Evolutionary conservation across 2,113 vertebrate genomes (phyloP).

Genomic region (Bombycilla garrulus): DNA sequence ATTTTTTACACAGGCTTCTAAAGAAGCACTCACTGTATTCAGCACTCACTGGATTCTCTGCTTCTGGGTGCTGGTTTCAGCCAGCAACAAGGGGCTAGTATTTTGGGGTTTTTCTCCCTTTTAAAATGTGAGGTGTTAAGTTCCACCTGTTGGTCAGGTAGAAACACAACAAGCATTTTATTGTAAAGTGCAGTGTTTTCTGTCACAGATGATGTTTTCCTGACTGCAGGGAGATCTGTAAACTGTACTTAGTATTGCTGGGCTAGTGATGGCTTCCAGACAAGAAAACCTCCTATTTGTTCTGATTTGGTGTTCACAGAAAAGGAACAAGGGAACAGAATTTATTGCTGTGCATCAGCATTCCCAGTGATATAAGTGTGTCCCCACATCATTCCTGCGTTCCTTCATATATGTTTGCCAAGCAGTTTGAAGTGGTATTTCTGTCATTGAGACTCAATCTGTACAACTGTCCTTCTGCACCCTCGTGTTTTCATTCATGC

Average conservation of each 20-base stretch:
- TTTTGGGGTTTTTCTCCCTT: not conserved
- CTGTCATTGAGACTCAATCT: not conserved
- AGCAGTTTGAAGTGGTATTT: not conserved
- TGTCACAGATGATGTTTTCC: not conserved
- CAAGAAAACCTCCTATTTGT: not conserved
- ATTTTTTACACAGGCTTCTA: rapidly evolving
- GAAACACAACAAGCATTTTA: not conserved
- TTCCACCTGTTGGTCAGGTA: not conserved
- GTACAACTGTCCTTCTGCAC: not conserved
- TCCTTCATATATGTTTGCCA: not conserved
- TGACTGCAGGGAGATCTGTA: not conserved
- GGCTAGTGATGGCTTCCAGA: not conserved
- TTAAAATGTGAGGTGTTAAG: not conserved
- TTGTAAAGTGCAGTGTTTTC: not conserved
- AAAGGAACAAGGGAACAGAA: not conserved
- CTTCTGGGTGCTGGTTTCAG: not conserved
- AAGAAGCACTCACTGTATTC: not conserved
- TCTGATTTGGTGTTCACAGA: not conserved
- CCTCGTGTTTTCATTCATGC: not conserved
- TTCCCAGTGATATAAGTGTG: not conserved
- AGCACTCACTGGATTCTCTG: not conserved
- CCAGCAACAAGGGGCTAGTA: not conserved
- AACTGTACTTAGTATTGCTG: not conserved
- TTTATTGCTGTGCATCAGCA: not conserved
- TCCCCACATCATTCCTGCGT: not conserved